Percentiles rank a stretch among this genome's conserved stretches.
These are phyloP conservation scores for Bombus impatiens DNA, from an alignment of 1,140 invertebrate genomes.

Conservation along the genomic window DNA sequence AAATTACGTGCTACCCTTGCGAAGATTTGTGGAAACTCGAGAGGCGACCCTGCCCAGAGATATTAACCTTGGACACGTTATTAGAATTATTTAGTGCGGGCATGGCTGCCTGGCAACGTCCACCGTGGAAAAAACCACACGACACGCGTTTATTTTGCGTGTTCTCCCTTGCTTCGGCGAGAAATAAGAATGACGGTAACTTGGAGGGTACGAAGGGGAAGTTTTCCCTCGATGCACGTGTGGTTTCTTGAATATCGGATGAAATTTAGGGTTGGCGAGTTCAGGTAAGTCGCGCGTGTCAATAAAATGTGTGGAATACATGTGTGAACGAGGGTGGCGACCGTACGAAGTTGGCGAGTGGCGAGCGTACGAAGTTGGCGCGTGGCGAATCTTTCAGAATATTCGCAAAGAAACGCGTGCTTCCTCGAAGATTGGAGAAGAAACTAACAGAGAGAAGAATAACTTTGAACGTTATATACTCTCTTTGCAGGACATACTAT, in stretches of 20 bases:
- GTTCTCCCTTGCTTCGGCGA: too few species aligned
- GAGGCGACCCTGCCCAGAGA: background rate
- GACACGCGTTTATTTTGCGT: background rate
- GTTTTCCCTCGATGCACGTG: background rate
- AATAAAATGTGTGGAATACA: background rate
- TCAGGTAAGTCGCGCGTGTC: background rate
- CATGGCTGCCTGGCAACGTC: background rate
- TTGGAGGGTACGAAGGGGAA: background rate
- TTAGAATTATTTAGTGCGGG: constrained; percentile 22
- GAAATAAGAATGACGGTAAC: background rate
- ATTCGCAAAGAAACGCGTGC: background rate
- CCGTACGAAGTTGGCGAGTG: too few species aligned
- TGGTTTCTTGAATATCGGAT: background rate
- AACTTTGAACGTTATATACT: background rate
- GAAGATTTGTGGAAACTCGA: constrained; percentile 43
- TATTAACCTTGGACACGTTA: constrained; percentile 26
- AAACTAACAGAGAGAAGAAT: background rate
- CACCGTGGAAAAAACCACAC: background rate
- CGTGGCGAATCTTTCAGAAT: background rate
- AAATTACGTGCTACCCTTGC: constrained; percentile 40
- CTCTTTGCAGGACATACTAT: background rate
- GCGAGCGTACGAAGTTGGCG: background rate
- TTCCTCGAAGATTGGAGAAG: background rate
- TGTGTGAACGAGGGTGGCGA: background rate
- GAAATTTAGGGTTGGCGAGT: background rate